Conservation (phyloP, 2,113 vertebrate genomes). For the Bostrychus sinensis region DNA sequence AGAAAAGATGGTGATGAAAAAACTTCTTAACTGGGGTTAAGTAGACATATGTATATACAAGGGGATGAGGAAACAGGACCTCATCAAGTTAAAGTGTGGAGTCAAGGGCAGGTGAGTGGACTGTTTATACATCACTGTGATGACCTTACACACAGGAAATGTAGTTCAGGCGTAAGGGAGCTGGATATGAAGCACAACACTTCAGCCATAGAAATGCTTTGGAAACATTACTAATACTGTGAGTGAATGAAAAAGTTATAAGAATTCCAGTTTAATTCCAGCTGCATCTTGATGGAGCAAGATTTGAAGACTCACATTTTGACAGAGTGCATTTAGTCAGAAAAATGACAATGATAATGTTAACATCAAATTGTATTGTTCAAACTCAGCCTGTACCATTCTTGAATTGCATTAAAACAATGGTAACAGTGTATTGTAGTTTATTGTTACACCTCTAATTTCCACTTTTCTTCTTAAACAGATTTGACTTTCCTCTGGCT, state of each 20-base stretch:
- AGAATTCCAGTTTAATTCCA: too few relatives aligned
- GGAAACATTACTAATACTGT: conserved; percentile 32
- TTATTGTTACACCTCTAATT: too few relatives aligned
- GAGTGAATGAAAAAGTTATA: conserved; percentile 28
- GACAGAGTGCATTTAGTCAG: too few relatives aligned
- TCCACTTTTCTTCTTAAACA: too few relatives aligned
- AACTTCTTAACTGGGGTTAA: background rate
- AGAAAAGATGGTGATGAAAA: conserved; percentile 5
- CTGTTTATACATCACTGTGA: conserved; percentile 47
- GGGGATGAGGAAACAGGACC: conserved; percentile 24
- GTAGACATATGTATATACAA: conserved; percentile 13
- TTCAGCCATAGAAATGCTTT: conserved; percentile 9
- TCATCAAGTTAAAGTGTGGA: conserved; percentile 21
- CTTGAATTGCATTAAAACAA: too few relatives aligned
- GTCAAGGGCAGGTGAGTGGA: conserved; percentile 28
- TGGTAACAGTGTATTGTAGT: too few relatives aligned
- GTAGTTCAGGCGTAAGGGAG: conserved; percentile 61
- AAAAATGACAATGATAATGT: too few relatives aligned
- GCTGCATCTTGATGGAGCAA: too few relatives aligned
- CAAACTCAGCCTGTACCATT: too few relatives aligned
- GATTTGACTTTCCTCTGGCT: too few relatives aligned
- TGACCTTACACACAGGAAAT: conserved; percentile 46
- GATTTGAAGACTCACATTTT: too few relatives aligned
- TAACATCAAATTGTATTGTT: too few relatives aligned
- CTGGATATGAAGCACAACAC: conserved; percentile 28